Conservation (phyloP, 1,140 invertebrate species). For the fruit fly (Drosophila melanogaster) region DNA sequence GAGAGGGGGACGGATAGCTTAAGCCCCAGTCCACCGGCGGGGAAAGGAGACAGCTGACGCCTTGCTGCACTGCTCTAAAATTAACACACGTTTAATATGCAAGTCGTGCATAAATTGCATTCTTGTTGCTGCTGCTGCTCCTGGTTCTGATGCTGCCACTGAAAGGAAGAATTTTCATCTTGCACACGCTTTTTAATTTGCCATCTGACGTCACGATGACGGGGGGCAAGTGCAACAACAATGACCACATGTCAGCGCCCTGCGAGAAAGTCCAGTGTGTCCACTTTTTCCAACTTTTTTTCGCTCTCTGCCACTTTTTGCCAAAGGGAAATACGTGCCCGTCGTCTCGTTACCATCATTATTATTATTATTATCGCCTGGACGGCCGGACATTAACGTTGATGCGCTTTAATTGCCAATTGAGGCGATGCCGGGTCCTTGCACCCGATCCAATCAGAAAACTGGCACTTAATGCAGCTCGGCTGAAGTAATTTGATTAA, state of each 20-base stretch:
- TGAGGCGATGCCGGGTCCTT: constrained; percentile 57
- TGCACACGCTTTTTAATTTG: constrained; percentile 77
- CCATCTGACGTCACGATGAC: constrained; percentile 67
- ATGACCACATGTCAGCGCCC: constrained; percentile 73
- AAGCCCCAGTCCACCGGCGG: not conserved
- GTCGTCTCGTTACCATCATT: constrained; percentile 73
- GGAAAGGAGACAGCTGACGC: not conserved
- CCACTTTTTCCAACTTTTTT: constrained; percentile 4
- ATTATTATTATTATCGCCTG: constrained; percentile 50
- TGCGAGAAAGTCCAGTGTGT: constrained; percentile 43
- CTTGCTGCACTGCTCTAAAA: constrained; percentile 70
- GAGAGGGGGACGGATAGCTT: constrained; percentile 3
- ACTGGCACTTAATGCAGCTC: constrained; percentile 18
- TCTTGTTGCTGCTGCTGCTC: constrained; percentile 34
- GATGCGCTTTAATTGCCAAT: constrained; percentile 78
- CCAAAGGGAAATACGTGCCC: constrained; percentile 58
- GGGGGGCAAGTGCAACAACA: constrained; percentile 27
- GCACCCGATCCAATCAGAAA: constrained; percentile 28
- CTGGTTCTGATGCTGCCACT: not conserved
- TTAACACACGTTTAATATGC: constrained; percentile 83
- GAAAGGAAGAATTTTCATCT: constrained; percentile 18
- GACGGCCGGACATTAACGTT: constrained; percentile 66
- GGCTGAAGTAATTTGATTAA: constrained; percentile 59
- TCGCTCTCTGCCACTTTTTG: constrained; percentile 10
- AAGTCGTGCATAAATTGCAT: constrained; percentile 80